phyloP scores from a whole-genome alignment of 2,888 invertebrate species.

The Cerceris rybyensis region DNA sequence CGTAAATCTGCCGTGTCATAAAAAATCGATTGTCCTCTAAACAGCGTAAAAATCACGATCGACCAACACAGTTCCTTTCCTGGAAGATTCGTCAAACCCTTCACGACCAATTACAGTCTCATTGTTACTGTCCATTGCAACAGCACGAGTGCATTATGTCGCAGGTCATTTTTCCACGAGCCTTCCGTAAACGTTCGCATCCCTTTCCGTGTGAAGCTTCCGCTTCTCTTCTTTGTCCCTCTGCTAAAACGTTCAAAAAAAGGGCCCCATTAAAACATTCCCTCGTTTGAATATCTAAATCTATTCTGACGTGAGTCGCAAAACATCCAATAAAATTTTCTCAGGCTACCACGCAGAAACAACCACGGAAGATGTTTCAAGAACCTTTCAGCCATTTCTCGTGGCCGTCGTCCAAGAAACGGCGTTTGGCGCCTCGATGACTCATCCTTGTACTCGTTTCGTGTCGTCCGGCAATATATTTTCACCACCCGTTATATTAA shows the following conservation, averaged over 20 bases:
- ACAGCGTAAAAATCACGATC: slow-evolving; percentile 23
- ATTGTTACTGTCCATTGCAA: slow-evolving; percentile 44
- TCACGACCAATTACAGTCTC: slow-evolving; percentile 59
- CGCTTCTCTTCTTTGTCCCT: slow-evolving; percentile 43
- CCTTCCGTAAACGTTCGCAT: slow-evolving; percentile 45
- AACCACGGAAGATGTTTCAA: not conserved
- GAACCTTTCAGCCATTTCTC: slow-evolving; percentile 28
- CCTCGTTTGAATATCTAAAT: slow-evolving; percentile 34
- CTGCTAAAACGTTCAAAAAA: slow-evolving; percentile 12
- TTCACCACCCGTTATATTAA: slow-evolving; percentile 52
- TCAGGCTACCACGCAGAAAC: not conserved
- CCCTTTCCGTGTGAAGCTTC: slow-evolving; percentile 60
- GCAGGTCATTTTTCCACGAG: slow-evolving; percentile 54
- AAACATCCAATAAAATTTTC: not conserved
- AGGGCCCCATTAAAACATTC: slow-evolving; percentile 14
- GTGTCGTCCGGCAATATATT: slow-evolving; percentile 59
- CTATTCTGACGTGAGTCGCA: not conserved
- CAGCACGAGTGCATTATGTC: slow-evolving; percentile 40
- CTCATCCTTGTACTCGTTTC: slow-evolving; percentile 41
- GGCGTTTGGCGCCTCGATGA: slow-evolving; percentile 47
- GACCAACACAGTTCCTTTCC: slow-evolving; percentile 39
- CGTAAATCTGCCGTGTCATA: slow-evolving; percentile 2
- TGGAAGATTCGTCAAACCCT: slow-evolving; percentile 57
- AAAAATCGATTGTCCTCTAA: slow-evolving; percentile 4
- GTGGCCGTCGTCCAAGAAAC: slow-evolving; percentile 40